Evolutionary conservation across 2,797 vertebrate species (phyloP).

Genomic region (Platalea minor): DNA sequence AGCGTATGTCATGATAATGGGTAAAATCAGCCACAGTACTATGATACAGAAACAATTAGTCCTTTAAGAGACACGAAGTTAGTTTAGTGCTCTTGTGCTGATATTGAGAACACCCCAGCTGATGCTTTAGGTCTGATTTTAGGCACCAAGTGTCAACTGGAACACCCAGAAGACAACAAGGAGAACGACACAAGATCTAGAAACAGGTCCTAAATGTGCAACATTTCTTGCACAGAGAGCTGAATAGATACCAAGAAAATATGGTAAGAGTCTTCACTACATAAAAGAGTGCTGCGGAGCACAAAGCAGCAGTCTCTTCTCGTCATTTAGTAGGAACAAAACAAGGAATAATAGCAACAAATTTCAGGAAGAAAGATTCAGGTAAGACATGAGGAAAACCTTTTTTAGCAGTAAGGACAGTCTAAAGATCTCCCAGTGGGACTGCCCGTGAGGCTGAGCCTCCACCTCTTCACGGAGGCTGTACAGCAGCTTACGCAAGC

Average conservation of each 20-base stretch:
- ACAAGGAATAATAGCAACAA: neutral
- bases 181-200: neutral
- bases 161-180: neutral
- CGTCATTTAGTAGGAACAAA: neutral
- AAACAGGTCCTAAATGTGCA: neutral
- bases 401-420: neutral
- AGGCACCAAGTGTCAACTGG: neutral
- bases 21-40: neutral
- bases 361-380: neutral
- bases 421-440: neutral
- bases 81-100: neutral
- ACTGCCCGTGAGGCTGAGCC: neutral
- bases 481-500: neutral
- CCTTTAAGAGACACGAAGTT: neutral
- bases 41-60: neutral
- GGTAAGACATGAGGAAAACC: neutral
- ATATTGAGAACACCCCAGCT: neutral
- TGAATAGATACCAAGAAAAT: neutral
- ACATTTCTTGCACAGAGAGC: neutral
- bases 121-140: neutral
- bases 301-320: neutral
- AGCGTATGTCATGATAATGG: neutral
- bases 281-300: neutral
- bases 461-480: accelerated
- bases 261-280: neutral